Conservation (phyloP, 2,113 vertebrate genomes). For the Boleophthalmus pectinirostris region DNA sequence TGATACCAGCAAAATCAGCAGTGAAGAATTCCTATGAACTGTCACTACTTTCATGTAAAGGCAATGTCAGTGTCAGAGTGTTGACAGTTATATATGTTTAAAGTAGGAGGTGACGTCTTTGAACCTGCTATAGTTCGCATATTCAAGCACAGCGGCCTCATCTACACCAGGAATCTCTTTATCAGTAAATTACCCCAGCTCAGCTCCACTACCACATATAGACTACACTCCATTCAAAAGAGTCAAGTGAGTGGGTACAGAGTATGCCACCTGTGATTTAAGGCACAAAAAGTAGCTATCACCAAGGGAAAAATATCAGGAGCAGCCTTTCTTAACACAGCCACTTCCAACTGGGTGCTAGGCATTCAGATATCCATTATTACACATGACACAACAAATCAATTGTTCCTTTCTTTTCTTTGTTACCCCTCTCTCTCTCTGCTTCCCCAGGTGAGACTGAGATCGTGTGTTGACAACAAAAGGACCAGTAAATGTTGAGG, state of each 20-base stretch:
- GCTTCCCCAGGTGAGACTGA: constrained; percentile 59
- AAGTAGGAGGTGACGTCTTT: not conserved
- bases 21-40: not conserved
- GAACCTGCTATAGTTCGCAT: constrained; percentile 27
- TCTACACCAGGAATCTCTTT: constrained; percentile 28
- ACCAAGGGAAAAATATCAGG: constrained; percentile 45
- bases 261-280: constrained; percentile 51
- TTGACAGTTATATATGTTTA: not conserved
- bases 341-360: constrained; percentile 40
- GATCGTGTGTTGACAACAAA: constrained; percentile 68
- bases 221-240: constrained; percentile 23
- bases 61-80: not conserved
- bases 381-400: constrained; percentile 73
- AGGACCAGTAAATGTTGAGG: constrained; percentile 46
- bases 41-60: not conserved
- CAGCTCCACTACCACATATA: constrained; percentile 18
- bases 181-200: constrained; percentile 36
- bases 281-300: constrained; percentile 48
- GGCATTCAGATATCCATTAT: constrained; percentile 72
- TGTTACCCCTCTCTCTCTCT: constrained; percentile 45
- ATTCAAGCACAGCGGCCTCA: constrained; percentile 14
- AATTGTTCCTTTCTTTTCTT: constrained; percentile 54
- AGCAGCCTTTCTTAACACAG: constrained; percentile 49
- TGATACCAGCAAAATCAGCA: not conserved
- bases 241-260: constrained; percentile 30